Percentiles rank a stretch among this genome's conserved stretches.
Conservation (phyloP, 2,888 invertebrate genomes). For the Ischnura elegans region DNA sequence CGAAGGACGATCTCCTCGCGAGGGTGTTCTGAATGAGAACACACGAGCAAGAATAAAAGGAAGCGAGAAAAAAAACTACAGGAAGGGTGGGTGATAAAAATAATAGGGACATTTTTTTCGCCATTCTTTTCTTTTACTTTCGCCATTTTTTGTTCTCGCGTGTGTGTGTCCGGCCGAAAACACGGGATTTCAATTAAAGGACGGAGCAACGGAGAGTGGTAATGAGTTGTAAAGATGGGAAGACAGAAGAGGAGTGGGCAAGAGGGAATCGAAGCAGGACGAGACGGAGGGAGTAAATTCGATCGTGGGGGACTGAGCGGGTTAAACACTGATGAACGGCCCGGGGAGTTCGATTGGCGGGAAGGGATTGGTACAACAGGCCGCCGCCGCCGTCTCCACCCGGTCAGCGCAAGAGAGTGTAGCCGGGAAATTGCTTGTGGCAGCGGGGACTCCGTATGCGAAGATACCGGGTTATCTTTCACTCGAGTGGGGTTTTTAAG, state of each 20-base stretch:
- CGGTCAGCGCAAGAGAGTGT: background rate
- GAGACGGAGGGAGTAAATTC: background rate
- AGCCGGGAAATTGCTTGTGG: conserved; percentile 4
- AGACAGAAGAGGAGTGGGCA: background rate
- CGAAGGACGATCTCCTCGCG: background rate
- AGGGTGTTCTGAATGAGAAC: background rate
- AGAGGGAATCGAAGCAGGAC: background rate
- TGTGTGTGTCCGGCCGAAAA: conserved; percentile 18
- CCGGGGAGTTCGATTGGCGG: background rate
- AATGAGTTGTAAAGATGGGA: conserved; percentile 19
- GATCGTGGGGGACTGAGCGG: background rate
- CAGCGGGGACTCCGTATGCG: background rate
- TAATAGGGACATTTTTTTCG: background rate
- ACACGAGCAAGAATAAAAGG: background rate
- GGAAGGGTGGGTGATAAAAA: conserved; percentile 12
- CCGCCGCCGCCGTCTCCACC: background rate
- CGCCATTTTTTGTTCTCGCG: background rate
- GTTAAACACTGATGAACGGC: conserved; percentile 33
- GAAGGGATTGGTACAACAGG: background rate
- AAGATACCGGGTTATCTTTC: background rate
- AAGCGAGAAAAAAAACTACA: background rate
- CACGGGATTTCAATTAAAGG: conserved; percentile 48
- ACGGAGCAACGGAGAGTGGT: conserved; percentile 28
- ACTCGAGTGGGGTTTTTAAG: background rate
- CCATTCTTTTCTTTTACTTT: no score